Conservation (phyloP, 2,113 vertebrate genomes). For the Megaceryle torquata region DNA sequence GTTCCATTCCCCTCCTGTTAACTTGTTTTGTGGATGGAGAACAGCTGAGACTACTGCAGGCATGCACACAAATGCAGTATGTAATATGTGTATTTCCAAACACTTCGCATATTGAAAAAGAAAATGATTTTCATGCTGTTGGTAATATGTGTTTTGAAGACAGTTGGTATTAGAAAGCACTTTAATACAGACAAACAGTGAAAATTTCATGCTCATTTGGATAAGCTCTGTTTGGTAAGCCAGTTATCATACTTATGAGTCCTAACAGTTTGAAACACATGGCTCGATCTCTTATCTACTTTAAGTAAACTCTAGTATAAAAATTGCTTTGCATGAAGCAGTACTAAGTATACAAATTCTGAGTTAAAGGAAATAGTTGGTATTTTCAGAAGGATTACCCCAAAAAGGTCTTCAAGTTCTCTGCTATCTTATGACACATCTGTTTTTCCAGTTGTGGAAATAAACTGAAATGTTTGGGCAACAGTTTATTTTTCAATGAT, state of each 20-base stretch:
- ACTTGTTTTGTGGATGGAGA: neutral
- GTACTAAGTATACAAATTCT: slow-evolving; percentile 16
- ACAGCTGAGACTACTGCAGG: neutral
- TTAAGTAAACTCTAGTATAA: slow-evolving; percentile 37
- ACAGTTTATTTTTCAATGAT: slow-evolving; percentile 37
- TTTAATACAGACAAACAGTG: neutral
- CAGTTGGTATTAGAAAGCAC: neutral
- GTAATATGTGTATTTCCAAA: neutral
- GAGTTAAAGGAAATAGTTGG: neutral
- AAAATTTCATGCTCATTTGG: neutral
- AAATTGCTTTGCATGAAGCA: slow-evolving; percentile 18
- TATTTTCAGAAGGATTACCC: neutral
- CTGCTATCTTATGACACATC: neutral
- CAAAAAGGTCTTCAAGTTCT: neutral
- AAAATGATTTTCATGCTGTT: neutral
- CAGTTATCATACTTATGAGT: neutral
- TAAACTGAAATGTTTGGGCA: slow-evolving; percentile 17
- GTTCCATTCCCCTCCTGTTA: neutral
- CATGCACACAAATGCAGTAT: neutral
- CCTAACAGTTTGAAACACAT: neutral
- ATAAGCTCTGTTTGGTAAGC: slow-evolving; percentile 3
- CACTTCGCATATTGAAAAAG: neutral
- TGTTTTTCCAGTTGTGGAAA: neutral
- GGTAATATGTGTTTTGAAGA: neutral
- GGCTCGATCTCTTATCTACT: slow-evolving; percentile 38